These are phyloP conservation scores for Petrocephalus schoutedeni DNA, from an alignment of 2,797 vertebrate genomes.

Conservation along the genomic window DNA sequence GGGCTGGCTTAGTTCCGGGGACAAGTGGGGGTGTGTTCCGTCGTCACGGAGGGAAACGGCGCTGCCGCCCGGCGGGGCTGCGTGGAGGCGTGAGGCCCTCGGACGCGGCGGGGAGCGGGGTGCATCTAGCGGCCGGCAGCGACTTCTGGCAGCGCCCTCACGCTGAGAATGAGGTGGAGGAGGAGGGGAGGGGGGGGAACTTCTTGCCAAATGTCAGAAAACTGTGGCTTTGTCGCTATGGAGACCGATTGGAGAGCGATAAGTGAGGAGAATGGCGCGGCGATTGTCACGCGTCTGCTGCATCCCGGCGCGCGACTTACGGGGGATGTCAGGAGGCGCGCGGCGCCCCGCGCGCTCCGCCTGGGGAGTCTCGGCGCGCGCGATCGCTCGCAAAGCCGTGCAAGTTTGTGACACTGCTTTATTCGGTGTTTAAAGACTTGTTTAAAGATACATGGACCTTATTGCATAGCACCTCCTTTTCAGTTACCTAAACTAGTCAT, in stretches of 20 bases:
- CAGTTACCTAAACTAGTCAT: neutral
- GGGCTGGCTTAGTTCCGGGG: slow-evolving; percentile 7
- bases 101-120: slow-evolving; percentile 3
- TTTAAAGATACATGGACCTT: neutral
- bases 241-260: slow-evolving; percentile 32
- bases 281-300: neutral
- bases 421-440: neutral
- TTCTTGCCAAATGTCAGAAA: slow-evolving; percentile 42
- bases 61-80: neutral
- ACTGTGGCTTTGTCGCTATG: slow-evolving; percentile 32
- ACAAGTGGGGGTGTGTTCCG: slow-evolving; percentile 14
- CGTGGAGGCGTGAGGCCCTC: neutral
- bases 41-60: neutral
- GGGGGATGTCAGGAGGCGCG: neutral
- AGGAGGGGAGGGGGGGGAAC: slow-evolving; percentile 10
- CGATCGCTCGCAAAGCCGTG: neutral
- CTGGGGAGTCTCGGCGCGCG: neutral
- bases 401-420: neutral
- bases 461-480: neutral
- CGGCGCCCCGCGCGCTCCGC: neutral
- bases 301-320: neutral
- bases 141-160: neutral
- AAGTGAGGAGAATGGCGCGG: slow-evolving; percentile 15
- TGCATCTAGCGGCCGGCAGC: neutral
- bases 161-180: neutral